Conservation (phyloP, 2,888 invertebrate species). For the Lathronympha strigana region DNA sequence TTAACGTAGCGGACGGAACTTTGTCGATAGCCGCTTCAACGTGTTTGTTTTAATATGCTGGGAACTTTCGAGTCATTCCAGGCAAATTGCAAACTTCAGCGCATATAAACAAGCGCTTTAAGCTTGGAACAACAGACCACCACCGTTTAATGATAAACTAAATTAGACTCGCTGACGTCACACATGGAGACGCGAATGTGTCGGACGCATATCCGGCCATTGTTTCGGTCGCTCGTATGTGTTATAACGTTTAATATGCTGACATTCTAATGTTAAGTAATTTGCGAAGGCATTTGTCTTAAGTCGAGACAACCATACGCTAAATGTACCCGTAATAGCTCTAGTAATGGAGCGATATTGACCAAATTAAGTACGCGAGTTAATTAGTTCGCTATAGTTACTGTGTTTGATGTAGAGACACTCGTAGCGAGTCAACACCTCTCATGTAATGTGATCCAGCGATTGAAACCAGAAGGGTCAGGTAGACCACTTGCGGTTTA, state of each 20-base stretch:
- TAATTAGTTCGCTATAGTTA: conserved; percentile 68
- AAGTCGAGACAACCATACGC: conserved; percentile 2
- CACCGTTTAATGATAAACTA: conserved; percentile 49
- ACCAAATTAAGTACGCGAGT: conserved; percentile 56
- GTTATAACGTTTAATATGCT: conserved; percentile 33
- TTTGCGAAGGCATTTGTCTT: conserved; percentile 18
- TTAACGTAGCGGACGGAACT: conserved; percentile 74
- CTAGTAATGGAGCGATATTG: conserved; percentile 56
- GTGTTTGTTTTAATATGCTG: conserved; percentile 41
- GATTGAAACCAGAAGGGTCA: conserved; percentile 68
- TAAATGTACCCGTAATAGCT: conserved; percentile 9
- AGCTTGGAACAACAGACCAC: conserved; percentile 11
- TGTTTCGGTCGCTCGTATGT: conserved; percentile 55
- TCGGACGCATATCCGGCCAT: conserved; percentile 71
- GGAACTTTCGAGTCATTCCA: conserved; percentile 15
- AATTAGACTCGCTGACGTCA: conserved; percentile 67
- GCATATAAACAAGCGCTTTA: conserved; percentile 33
- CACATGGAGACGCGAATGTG: conserved; percentile 64
- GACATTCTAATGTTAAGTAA: conserved; percentile 21
- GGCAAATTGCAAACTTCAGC: conserved; percentile 5
- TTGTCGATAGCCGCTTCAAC: conserved; percentile 58
- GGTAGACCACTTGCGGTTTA: conserved; percentile 69
- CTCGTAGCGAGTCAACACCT: conserved; percentile 71
- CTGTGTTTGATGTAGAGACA: conserved; percentile 66
- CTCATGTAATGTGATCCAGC: conserved; percentile 70